phyloP scores from a whole-genome alignment of 2,113 vertebrate species.

The Mohoua ochrocephala region DNA sequence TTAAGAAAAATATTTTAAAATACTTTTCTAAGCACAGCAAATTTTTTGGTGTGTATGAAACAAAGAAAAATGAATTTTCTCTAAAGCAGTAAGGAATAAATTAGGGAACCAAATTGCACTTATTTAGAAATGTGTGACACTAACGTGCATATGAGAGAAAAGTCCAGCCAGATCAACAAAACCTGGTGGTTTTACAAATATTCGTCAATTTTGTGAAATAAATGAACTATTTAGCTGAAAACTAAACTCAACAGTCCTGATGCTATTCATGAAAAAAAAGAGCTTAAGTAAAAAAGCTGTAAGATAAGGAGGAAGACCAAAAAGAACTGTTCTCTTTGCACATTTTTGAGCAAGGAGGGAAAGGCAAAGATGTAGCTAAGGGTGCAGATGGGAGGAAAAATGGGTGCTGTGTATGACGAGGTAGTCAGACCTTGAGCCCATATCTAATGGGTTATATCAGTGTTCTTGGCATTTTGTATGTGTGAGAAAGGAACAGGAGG shows the following conservation, averaged over 20 bases:
- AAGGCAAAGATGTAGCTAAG: neutral
- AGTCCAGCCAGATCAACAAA: neutral
- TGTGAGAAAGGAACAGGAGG: neutral
- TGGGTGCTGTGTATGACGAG: neutral
- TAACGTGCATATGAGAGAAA: neutral
- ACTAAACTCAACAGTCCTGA: neutral
- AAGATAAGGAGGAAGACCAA: neutral
- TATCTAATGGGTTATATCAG: neutral
- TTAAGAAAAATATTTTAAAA: neutral
- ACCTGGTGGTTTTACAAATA: neutral
- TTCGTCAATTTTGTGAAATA: neutral
- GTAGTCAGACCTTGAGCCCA: neutral
- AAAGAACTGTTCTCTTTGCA: neutral
- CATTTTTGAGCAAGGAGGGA: neutral
- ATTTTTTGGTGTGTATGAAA: neutral
- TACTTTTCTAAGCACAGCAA: neutral
- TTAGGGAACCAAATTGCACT: neutral
- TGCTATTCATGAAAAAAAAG: neutral
- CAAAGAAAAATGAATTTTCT: neutral
- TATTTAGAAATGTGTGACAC: neutral
- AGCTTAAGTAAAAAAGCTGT: neutral
- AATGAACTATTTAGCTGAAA: neutral
- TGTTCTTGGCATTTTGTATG: neutral
- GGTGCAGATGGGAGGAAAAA: neutral
- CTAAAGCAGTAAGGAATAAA: neutral